Evolutionary conservation across 2,888 invertebrate species (phyloP).

Genomic region (Glaucopsyche alexis): DNA sequence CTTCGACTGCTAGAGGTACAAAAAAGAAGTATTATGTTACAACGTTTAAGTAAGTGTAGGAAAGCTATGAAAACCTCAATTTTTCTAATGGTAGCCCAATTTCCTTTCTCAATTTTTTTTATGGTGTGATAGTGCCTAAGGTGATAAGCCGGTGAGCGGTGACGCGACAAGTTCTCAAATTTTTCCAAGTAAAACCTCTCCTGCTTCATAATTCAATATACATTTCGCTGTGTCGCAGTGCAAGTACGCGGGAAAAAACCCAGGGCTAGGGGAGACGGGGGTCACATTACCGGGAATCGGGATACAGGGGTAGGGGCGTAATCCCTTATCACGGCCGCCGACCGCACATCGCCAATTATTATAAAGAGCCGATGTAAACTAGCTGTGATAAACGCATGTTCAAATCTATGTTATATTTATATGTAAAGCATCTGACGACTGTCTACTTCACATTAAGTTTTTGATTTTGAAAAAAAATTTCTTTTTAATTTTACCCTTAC

Average conservation of each 20-base stretch:
- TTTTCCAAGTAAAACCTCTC: conserved; percentile 46
- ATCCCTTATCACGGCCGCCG: conserved; percentile 69
- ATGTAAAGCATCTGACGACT: no score
- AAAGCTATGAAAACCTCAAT: no score
- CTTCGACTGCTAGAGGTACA: no score
- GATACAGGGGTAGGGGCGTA: conserved; percentile 49
- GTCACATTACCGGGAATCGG: conserved; percentile 42
- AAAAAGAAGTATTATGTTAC: no score
- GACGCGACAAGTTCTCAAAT: conserved; percentile 5
- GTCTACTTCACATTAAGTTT: no score
- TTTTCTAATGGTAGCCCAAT: no score
- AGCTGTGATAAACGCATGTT: conserved; percentile 36
- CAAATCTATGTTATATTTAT: no score
- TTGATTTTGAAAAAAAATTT: no score
- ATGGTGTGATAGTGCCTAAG: not conserved
- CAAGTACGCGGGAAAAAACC: conserved; percentile 70
- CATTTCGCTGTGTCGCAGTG: conserved; percentile 60
- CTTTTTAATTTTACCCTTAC: no score
- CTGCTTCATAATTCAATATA: conserved; percentile 75
- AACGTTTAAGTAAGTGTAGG: no score
- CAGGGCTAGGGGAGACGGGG: conserved; percentile 46
- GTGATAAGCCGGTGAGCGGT: not conserved
- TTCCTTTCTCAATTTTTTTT: not conserved
- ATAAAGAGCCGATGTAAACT: conserved; percentile 62
- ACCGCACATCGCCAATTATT: conserved; percentile 72